Evolutionary conservation across 2,888 invertebrate genomes (phyloP), one percentile per base, ranked within the genome.

Genomic region (Leptinotarsa rubiginosa): DNA sequence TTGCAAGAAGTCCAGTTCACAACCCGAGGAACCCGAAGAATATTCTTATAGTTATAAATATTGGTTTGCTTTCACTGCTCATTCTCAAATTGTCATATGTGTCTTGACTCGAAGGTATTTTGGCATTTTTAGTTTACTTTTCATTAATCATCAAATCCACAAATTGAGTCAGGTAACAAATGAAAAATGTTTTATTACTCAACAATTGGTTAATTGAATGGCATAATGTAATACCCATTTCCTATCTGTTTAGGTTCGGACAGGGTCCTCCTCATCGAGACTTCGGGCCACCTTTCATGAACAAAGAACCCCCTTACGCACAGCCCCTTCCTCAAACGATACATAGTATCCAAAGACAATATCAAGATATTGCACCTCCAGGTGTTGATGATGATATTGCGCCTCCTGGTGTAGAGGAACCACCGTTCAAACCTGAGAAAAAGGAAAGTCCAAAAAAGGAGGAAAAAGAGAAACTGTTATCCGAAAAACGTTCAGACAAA

Each of bases 351-450:
- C 82, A 80, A 31, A 72, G 80, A 70, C 81, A 75, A 74, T 82
- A 71, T 80, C 80, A 79, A 50, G 81, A 82, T 64, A 78, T 83
- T 59, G 77, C 79, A 56, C 83, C 85, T 3, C 81, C 83, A 15
- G 81, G 85, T 47, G 82, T 84, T 65, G 85, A 89, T 70, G 91
- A 91, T 81, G 91, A 91, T 80, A 90, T 91, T 62, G 89, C 90
- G 73, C 91, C 91, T 18, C 92, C 92, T 12, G 92, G 91, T 16
- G 91, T 92, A 1, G 90, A 90, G 74, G 91, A 92, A 82, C 91
- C 92, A 7, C 90, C 91, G 91, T 22, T 92, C 91, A 54, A 92
- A 92, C 31, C 90, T 91, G 83, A 76, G 52, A 73, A 75, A 15
- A 73, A 76, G n/a, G 79, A 79, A 50, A 78, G 76, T 16, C 73